phyloP scores from a whole-genome alignment of 2,888 invertebrate genomes.

The Psococerastis gibbosa region DNA sequence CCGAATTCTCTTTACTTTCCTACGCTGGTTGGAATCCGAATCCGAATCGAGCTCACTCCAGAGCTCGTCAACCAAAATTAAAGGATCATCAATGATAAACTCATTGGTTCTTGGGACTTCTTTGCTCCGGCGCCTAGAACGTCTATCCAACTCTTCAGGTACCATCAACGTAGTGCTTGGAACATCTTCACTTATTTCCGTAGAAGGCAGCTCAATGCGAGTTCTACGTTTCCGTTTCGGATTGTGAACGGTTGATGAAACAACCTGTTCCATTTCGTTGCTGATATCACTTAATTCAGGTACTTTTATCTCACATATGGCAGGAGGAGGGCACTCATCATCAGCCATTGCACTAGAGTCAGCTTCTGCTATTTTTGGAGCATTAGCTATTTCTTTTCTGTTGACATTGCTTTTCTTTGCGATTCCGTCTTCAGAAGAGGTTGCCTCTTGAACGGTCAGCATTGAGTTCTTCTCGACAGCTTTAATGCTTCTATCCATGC shows the following conservation, averaged over 20 bases:
- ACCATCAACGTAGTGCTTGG: not conserved
- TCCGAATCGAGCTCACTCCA: slow-evolving; percentile 9
- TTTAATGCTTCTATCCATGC: not conserved
- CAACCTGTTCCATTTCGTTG: not conserved
- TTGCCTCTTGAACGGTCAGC: not conserved
- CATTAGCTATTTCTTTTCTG: too few species aligned
- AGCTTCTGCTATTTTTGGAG: not conserved
- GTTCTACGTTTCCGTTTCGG: not conserved
- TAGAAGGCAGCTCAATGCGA: not conserved
- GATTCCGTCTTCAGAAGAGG: not conserved
- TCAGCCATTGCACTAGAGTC: not conserved
- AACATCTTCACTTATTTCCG: not conserved
- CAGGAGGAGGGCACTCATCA: too few species aligned
- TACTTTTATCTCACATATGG: not conserved
- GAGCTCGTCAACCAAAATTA: slow-evolving; percentile 5
- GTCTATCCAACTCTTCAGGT: not conserved
- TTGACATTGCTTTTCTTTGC: not conserved
- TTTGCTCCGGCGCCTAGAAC: not conserved
- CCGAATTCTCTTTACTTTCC: not conserved
- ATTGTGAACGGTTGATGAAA: not conserved
- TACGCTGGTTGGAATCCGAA: not conserved
- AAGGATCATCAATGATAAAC: slow-evolving; percentile 6
- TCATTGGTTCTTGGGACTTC: not conserved
- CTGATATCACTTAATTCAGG: not conserved
- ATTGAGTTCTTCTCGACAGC: not conserved